Conservation (phyloP, 2,888 invertebrate species). For the Agonopterix alstromeriana region DNA sequence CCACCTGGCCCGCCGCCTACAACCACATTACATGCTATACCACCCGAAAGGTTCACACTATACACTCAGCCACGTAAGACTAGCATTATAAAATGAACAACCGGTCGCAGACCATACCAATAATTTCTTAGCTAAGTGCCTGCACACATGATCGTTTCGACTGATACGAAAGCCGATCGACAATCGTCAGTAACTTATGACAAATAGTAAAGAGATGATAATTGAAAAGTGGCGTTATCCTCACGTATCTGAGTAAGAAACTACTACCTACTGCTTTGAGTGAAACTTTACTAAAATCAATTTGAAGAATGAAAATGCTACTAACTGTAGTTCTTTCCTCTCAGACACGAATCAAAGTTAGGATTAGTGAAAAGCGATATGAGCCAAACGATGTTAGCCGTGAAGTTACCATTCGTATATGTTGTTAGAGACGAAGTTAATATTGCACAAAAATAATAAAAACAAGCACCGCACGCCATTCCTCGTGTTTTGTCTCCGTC, state of each 20-base stretch:
- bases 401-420: conserved; percentile 12
- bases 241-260: conserved; percentile 1
- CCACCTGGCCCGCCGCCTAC: conserved; percentile 73
- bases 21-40: conserved; percentile 25
- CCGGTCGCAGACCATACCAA: too few species aligned
- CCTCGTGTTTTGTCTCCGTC: conserved; percentile 22
- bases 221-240: neutral
- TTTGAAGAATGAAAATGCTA: too few species aligned
- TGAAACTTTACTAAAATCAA: neutral
- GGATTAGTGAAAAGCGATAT: conserved; percentile 52
- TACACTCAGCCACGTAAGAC: too few species aligned
- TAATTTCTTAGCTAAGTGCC: too few species aligned
- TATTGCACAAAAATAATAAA: conserved; percentile 37
- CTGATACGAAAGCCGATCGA: neutral
- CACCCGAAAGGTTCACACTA: neutral
- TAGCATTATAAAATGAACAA: too few species aligned
- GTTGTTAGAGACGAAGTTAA: conserved; percentile 16
- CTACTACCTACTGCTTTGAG: neutral
- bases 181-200: neutral
- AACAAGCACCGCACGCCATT: conserved; percentile 40
- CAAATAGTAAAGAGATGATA: neutral
- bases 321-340: conserved; percentile 9
- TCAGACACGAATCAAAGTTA: conserved; percentile 27
- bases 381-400: conserved; percentile 47
- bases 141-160: neutral